These are phyloP conservation scores for Eidolon helvum DNA, from an alignment of 2,113 vertebrate species.

Conservation along the genomic window DNA sequence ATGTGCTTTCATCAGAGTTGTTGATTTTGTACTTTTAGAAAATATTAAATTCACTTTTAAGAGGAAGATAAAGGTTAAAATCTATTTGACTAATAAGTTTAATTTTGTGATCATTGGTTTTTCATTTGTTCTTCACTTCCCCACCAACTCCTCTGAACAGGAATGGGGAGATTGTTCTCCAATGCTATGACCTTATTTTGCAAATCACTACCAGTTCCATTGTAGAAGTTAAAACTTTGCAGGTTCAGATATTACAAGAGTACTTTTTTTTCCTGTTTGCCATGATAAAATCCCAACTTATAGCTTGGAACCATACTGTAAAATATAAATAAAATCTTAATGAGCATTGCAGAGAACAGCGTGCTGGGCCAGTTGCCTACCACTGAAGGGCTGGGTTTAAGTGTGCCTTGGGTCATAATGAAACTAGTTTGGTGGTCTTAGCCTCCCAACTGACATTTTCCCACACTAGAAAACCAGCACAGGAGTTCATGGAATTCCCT, in stretches of 20 bases:
- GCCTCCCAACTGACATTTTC: slow-evolving; percentile 60
- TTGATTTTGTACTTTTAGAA: background rate
- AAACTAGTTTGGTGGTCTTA: slow-evolving; percentile 72
- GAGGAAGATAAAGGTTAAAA: slow-evolving; percentile 41
- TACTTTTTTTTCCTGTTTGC: slow-evolving; percentile 30
- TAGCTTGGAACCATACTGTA: slow-evolving; percentile 20
- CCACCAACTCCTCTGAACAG: background rate
- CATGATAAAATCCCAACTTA: slow-evolving; percentile 48
- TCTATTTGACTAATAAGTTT: background rate
- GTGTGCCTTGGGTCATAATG: slow-evolving; percentile 58
- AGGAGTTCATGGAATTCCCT: slow-evolving; percentile 58
- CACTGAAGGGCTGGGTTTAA: slow-evolving; percentile 41
- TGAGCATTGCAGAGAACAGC: slow-evolving; percentile 3
- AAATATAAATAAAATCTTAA: slow-evolving; percentile 57
- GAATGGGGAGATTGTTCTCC: background rate
- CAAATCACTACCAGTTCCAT: background rate
- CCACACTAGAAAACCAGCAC: slow-evolving; percentile 73
- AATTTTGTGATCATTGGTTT: background rate
- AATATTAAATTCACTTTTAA: background rate
- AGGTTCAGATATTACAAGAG: background rate
- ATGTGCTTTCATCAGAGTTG: background rate
- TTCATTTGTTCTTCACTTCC: slow-evolving; percentile 12
- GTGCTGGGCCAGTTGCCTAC: slow-evolving; percentile 7
- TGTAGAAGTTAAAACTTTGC: background rate
- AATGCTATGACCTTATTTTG: background rate